phyloP scores from a whole-genome alignment of 1,140 invertebrate genomes.

The Pseudobourletiella spinata region DNA sequence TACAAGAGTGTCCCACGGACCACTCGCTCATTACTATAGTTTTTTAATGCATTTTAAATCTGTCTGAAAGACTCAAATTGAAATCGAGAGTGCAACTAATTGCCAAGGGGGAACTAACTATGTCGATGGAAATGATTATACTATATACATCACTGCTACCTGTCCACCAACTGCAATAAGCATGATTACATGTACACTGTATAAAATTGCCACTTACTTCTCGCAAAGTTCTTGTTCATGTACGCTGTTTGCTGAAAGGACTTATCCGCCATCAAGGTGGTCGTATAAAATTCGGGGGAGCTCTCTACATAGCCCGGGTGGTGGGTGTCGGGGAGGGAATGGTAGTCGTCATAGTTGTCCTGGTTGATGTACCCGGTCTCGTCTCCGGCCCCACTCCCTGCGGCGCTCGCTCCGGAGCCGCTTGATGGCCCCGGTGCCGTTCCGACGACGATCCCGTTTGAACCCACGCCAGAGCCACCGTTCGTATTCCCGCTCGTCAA shows the following conservation, averaged over 20 bases:
- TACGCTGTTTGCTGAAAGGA: constrained; percentile 23
- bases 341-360: constrained; percentile 60
- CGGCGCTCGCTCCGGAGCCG: constrained; percentile 36
- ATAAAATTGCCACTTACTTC: constrained; percentile 24
- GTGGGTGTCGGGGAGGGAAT: constrained; percentile 51
- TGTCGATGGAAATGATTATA: too few relatives aligned
- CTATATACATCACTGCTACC: too few relatives aligned
- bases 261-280: constrained; percentile 40
- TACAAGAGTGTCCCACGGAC: too few relatives aligned
- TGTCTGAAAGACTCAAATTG: too few relatives aligned
- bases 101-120: too few relatives aligned
- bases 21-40: too few relatives aligned
- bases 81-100: too few relatives aligned
- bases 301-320: constrained; percentile 52
- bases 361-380: constrained; percentile 44
- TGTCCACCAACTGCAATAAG: too few relatives aligned
- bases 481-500: constrained; percentile 26
- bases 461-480: background rate
- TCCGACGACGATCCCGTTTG: constrained; percentile 24
- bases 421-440: constrained; percentile 35
- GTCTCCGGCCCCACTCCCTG: constrained; percentile 25
- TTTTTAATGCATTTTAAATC: too few relatives aligned
- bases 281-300: constrained; percentile 66
- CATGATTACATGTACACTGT: too few relatives aligned
- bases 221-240: constrained; percentile 30